Percentiles rank a stretch among this genome's conserved stretches.
Conservation (phyloP, 2,888 invertebrate genomes). For the Drosophila colorata region DNA sequence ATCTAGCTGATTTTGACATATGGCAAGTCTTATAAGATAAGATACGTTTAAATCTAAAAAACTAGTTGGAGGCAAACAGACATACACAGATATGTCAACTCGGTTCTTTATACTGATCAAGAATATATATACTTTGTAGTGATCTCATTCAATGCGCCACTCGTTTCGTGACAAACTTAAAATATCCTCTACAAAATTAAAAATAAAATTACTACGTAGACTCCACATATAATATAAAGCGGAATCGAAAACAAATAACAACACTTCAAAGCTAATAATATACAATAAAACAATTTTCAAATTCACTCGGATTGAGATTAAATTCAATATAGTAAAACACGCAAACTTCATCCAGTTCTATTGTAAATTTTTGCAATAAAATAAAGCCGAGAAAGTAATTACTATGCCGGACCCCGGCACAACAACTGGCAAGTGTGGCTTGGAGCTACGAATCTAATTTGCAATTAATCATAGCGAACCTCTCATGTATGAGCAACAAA, state of each 20-base stretch:
- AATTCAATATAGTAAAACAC: not conserved
- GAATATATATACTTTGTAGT: too few relatives aligned
- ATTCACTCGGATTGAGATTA: not conserved
- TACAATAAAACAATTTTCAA: not conserved
- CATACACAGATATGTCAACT: too few relatives aligned
- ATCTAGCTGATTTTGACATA: too few relatives aligned
- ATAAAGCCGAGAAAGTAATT: slow-evolving; percentile 20
- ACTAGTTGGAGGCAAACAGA: too few relatives aligned
- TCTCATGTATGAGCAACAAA: slow-evolving; percentile 13
- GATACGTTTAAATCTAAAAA: too few relatives aligned
- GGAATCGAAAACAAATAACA: not conserved
- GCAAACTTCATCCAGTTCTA: slow-evolving; percentile 6
- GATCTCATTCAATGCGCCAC: too few relatives aligned
- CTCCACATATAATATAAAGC: not conserved
- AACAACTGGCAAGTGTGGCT: slow-evolving; percentile 61
- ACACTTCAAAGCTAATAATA: not conserved
- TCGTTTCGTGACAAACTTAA: too few relatives aligned
- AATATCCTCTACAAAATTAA: too few relatives aligned
- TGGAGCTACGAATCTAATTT: slow-evolving; percentile 21
- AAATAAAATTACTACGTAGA: not conserved
- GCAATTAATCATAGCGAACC: slow-evolving; percentile 50
- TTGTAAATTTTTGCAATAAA: not conserved
- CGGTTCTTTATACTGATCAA: too few relatives aligned
- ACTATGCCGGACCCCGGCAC: not conserved
- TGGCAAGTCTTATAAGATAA: too few relatives aligned